Evolutionary conservation across 2,797 vertebrate genomes (phyloP), one percentile per base, ranked within the genome.

Genomic region (Loriculus beryllinus): DNA sequence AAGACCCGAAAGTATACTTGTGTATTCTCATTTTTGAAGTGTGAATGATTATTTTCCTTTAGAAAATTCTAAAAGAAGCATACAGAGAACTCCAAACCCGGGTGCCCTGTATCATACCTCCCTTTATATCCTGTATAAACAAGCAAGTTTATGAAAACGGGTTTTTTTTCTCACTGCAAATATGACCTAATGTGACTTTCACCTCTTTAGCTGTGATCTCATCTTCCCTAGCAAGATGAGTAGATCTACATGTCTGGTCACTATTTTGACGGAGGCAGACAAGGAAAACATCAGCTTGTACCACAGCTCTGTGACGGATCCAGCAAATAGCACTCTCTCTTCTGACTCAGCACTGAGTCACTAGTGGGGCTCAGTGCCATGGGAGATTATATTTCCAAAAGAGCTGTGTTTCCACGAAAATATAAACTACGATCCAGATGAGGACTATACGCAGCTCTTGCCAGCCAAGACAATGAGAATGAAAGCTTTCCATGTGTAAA

Each of bases 311-410:
- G 57, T 2, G 62, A 42, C 65, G 88, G 79, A 93, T 23, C 49
- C 82, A 81, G 49, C 2, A 26, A 82, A 31, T 28, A 69, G 48
- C 74, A 59, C 71, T 63, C 39, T 79, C 51, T 69, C 67, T 56
- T 91, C 64, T 91, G 84, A 95, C n/a, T 92, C 88, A 96, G 84
- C 72, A 63, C 62, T 7, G 10, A 95, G 49, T 92, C 94, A 94
- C 62, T 89, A 84, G 29, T 70, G 64, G 74, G 57, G 48, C 64
- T 80, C 47, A 33, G 82, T 2, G 5, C 33, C 57, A 2, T 9
- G 52, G 35, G 72, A 43, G 29, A 42, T 7, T 16, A 22, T 7
- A 60, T 71, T 91, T 52, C 56, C 52, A 52, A 68, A 82, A 18
- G 4, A 76, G 22, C n/a, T 1, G 0, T 48, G 22, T 57, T 93